Percentiles rank a stretch among this genome's conserved stretches.
Conservation (phyloP, 2,888 invertebrate genomes). For the Morpho deidamia region DNA sequence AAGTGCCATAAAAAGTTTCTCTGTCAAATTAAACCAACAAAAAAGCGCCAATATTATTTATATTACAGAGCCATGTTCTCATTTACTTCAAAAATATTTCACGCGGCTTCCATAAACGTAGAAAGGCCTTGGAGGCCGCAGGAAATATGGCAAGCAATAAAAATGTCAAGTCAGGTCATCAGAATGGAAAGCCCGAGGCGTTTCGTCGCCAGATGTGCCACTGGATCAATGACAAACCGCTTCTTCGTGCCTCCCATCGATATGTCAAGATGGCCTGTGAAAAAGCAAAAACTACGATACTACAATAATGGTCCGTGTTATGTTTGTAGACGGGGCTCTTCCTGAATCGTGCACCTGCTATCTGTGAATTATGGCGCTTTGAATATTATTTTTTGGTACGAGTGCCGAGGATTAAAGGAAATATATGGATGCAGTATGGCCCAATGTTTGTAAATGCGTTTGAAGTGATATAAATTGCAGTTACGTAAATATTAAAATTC, state of each 20-base stretch:
- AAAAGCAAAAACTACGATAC: conserved; percentile 34
- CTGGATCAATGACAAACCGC: conserved; percentile 77
- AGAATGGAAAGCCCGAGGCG: conserved; percentile 73
- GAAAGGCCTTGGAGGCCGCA: conserved; percentile 66
- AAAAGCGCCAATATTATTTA: conserved; percentile 49
- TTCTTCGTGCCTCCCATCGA: conserved; percentile 67
- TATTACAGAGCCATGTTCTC: conserved; percentile 54
- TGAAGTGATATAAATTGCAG: neutral
- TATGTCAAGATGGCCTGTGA: conserved; percentile 52
- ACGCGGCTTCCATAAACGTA: conserved; percentile 52
- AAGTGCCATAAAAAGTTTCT: neutral
- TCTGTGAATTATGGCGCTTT: conserved; percentile 22
- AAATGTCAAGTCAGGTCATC: conserved; percentile 79
- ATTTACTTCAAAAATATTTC: conserved; percentile 70
- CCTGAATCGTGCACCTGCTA: conserved; percentile 59
- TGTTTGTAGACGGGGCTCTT: conserved; percentile 60
- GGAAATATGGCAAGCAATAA: conserved; percentile 74
- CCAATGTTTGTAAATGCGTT: conserved; percentile 3
- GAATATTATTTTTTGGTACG: conserved; percentile 18
- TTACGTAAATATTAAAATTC: neutral
- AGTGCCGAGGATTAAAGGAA: conserved; percentile 10
- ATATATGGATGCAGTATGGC: conserved; percentile 1
- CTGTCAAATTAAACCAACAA: neutral
- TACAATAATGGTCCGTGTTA: conserved; percentile 52
- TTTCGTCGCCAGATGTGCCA: conserved; percentile 75